Percentiles rank a stretch among this genome's conserved stretches.
Conservation (phyloP, 2,888 invertebrate species). For the Hipparchia semele region DNA sequence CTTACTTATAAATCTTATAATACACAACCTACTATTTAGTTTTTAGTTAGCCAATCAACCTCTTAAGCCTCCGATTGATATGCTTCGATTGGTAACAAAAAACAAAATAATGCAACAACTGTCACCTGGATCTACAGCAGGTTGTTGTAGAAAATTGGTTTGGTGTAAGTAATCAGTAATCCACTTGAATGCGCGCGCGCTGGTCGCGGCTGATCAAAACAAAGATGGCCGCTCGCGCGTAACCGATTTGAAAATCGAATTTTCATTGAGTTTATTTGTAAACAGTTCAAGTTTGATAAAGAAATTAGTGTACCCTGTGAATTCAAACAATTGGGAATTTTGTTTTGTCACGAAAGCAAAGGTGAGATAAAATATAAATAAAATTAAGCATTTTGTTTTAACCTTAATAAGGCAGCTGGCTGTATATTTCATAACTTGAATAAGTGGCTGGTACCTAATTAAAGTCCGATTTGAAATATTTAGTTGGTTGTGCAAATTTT, state of each 20-base stretch:
- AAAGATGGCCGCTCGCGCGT: slow-evolving; percentile 9
- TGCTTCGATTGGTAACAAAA: not conserved
- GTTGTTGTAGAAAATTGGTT: slow-evolving; percentile 11
- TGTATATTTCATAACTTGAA: too few species aligned
- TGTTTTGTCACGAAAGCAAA: not conserved
- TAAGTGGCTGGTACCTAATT: too few species aligned
- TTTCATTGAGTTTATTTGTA: not conserved
- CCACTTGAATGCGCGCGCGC: slow-evolving; percentile 2
- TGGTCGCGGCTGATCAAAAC: slow-evolving; percentile 7
- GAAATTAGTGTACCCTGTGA: not conserved
- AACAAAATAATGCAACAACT: not conserved
- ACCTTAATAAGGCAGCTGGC: too few species aligned
- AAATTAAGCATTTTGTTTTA: not conserved
- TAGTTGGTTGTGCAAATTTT: too few species aligned
- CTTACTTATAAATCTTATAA: not conserved
- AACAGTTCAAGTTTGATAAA: not conserved
- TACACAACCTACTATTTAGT: not conserved
- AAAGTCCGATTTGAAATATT: too few species aligned
- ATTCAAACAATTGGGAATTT: not conserved
- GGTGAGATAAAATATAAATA: not conserved
- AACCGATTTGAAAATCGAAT: slow-evolving; percentile 2
- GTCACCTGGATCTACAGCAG: not conserved
- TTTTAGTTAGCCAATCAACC: slow-evolving; percentile 3
- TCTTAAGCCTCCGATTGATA: not conserved
- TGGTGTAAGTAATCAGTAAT: not conserved